Evolutionary conservation across 2,888 invertebrate species (phyloP), one percentile per base, ranked within the genome.

Genomic region (Eretmocerus hayati): DNA sequence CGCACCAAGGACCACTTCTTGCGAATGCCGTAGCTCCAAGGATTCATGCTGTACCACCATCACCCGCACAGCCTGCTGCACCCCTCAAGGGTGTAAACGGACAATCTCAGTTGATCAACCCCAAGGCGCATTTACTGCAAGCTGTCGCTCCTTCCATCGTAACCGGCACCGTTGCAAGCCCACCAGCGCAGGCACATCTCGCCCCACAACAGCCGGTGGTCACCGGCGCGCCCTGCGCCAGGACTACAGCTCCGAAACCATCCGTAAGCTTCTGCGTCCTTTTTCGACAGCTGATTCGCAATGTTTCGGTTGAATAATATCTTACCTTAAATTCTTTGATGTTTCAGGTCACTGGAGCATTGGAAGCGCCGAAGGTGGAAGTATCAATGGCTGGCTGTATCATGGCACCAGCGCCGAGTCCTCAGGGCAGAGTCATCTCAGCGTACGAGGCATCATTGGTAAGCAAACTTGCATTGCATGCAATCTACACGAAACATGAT

Each of bases 361-460:
- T 77, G 71, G 77, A 78, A 53, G 74, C 77, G 20, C 76, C 77
- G 1, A 78, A 78, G 60, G 74, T 77, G 22, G 78, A 78, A 59
- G 75, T 77, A 2, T 72, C 75, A 4, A 70, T 77, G 66, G 67
- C 74, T 15, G 75, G 76, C n/a, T 76, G 78, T 51, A 76, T 77
- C 45, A 72, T 77, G 67, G 76, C 77, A n/a, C 75, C 76, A 20
- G 61, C 74, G 35, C 76, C 76, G 4, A 77, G 76, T 60, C 74
- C 75, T 46, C 75, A 75, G 58, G 67, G 76, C n/a, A 75, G 80
- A 30, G 72, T 77, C 19, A 76, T 81, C 36, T 75, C 81, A 15
- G 74, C 80, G 15, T 84, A 78, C 59, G 84, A 83, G 61, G 76
- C 80, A 9, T 80, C 78, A 65, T 72, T 88, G 84, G 89, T 90